Base-by-base conservation (phyloP, 2,113 vertebrate genomes). In the Leiothrix lutea region DNA sequence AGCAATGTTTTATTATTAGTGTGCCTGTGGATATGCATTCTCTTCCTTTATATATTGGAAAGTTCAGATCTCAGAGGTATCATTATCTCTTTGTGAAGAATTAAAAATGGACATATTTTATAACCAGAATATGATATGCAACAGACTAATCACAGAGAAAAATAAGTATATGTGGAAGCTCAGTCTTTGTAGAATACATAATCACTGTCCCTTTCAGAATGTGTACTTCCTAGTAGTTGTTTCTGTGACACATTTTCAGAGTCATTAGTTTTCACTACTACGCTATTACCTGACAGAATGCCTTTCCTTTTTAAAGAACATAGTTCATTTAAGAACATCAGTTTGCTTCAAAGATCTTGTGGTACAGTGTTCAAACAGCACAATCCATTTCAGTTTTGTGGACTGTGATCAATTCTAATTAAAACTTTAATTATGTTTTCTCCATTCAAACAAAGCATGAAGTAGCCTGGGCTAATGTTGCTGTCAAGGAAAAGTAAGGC, bases 381-480 rank as follows among this genome's bases (percentile, higher is more conserved):
- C 28, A 88, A 40, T 88, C 44, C 18, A 45, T 94, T 95, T 94
- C 73, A 75, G 64, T 24, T 87, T 92, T 94, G 80, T 64, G 72
- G 82, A 72, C 75, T 74, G 31, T 0, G 1, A 80, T 95, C 86
- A 94, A 50, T 96, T 94, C 79, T 96, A 95, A 96, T 96, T 96
- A 94, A 95, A 96, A 95, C 44, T 89, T 94, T 61, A 90, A 95
- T 95, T 95, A 74, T 31, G 22, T 92, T 94, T 92, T 40, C 48
- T 86, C 25, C 72, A 50, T 86, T 95, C 92, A 80, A 88, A 75
- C n/a, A 78, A 90, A 92, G 57, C 72, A 28, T 71, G 14, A 89
- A 90, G 54, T 87, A 80, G 35, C 80, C 53, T 72, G 51, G n/a
- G 40, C 44, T 96, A 47, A 86, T 67, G 51, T 50, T 90, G 29